These are phyloP conservation scores for Panopea generosa DNA, from an alignment of 2,888 invertebrate species.

Conservation along the genomic window DNA sequence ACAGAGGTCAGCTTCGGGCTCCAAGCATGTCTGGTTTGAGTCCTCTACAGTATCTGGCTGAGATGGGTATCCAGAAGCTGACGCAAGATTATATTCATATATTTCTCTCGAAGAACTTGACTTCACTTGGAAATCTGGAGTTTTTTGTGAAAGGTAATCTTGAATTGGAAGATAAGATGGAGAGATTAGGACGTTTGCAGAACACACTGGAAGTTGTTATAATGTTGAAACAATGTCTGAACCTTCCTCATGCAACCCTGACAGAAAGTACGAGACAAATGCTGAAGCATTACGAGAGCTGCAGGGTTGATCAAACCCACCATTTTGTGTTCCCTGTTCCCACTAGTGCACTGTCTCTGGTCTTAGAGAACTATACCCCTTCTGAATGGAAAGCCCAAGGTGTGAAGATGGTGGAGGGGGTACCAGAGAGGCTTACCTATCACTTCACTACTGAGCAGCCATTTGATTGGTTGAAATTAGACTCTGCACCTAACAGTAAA, in stretches of 20 bases:
- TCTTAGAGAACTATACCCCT: conserved; percentile 61
- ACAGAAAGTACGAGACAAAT: conserved; percentile 66
- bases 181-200: conserved; percentile 71
- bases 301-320: conserved; percentile 49
- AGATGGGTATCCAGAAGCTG: conserved; percentile 80
- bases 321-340: conserved; percentile 70
- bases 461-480: conserved; percentile 59
- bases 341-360: conserved; percentile 54
- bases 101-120: conserved; percentile 74
- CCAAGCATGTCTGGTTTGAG: conserved; percentile 70
- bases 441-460: conserved; percentile 63
- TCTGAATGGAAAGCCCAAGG: conserved; percentile 66
- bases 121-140: conserved; percentile 64
- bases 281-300: conserved; percentile 70
- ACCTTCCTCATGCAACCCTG: conserved; percentile 68
- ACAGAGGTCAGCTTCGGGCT: conserved; percentile 69
- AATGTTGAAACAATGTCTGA: conserved; percentile 72
- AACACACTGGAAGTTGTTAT: conserved; percentile 75
- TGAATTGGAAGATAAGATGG: conserved; percentile 61
- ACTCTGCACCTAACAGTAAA: conserved; percentile 1
- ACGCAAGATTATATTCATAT: conserved; percentile 73
- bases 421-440: conserved; percentile 56
- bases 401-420: conserved; percentile 47
- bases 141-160: conserved; percentile 58
- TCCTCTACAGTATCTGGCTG: conserved; percentile 76